phyloP scores from a whole-genome alignment of 2,888 invertebrate genomes.

The Phengaris arion region DNA sequence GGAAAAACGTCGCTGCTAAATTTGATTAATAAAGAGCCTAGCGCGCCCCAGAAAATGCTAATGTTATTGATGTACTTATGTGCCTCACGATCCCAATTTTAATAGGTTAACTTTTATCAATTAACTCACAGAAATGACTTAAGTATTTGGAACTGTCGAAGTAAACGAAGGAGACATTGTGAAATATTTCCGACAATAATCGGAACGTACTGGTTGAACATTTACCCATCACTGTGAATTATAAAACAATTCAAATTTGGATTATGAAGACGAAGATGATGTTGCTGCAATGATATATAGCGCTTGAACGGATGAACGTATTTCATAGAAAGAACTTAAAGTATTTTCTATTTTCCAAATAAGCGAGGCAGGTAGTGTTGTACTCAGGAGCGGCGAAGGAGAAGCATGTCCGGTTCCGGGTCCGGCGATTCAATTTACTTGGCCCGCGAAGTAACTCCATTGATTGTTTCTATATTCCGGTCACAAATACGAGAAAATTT shows the following conservation, averaged over 20 bases:
- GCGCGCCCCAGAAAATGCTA: conserved; percentile 26
- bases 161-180: neutral
- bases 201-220: neutral
- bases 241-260: too few relatives aligned
- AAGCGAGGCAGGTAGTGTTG: conserved; percentile 47
- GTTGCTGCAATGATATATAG: neutral
- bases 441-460: conserved; percentile 67
- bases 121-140: neutral
- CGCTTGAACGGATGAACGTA: conserved; percentile 8
- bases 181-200: neutral
- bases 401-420: conserved; percentile 64
- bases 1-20: conserved; percentile 31
- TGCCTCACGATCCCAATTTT: conserved; percentile 12
- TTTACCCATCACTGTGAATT: too few relatives aligned
- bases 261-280: neutral
- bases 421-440: conserved; percentile 67
- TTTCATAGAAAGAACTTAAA: neutral
- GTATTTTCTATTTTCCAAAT: conserved; percentile 29
- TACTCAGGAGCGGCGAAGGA: conserved; percentile 37
- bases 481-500: conserved; percentile 58
- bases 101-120: conserved; percentile 23
- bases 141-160: neutral
- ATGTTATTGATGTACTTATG: conserved; percentile 28
- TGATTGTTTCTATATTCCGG: conserved; percentile 77
- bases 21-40: conserved; percentile 31